Conservation (phyloP, 1,140 invertebrate genomes). For the Tribolium castaneum region DNA sequence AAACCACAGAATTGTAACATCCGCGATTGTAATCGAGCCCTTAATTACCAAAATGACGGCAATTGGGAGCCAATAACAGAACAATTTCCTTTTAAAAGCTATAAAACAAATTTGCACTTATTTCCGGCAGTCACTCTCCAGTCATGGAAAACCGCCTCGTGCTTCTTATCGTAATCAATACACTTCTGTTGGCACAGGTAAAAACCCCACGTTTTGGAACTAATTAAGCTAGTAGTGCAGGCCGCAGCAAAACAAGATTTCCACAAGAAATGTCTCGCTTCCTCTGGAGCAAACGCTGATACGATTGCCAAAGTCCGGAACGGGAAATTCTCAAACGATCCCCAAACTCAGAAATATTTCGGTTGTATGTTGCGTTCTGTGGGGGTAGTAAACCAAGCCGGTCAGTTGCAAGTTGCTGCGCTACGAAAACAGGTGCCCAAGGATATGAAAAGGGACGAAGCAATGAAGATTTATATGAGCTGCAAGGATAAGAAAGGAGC, state of each 20-base stretch:
- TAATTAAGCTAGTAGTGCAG: slow-evolving; percentile 2
- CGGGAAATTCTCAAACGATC: slow-evolving; percentile 58
- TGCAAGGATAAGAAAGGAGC: slow-evolving; percentile 64
- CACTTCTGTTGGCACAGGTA: not conserved
- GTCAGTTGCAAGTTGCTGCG: slow-evolving; percentile 61
- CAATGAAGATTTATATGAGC: slow-evolving; percentile 59
- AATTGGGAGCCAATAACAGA: not conserved
- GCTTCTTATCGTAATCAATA: not conserved
- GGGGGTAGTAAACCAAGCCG: slow-evolving; percentile 61
- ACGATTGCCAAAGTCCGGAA: slow-evolving; percentile 61
- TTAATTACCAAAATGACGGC: no score
- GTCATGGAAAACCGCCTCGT: not conserved
- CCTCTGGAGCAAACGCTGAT: slow-evolving; percentile 61
- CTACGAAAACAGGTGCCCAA: slow-evolving; percentile 62
- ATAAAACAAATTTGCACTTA: not conserved
- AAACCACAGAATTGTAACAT: not conserved
- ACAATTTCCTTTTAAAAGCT: not conserved
- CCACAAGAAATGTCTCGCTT: slow-evolving; percentile 63
- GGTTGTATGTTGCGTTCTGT: slow-evolving; percentile 64
- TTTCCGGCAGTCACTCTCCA: not conserved
- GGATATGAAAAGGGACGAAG: slow-evolving; percentile 45
- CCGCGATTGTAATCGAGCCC: not conserved
- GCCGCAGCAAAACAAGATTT: slow-evolving; percentile 63
- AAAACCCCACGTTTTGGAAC: not conserved
- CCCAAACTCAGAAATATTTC: slow-evolving; percentile 62